Evolutionary conservation across 2,888 invertebrate genomes (phyloP).

Genomic region (Volucella inanis): DNA sequence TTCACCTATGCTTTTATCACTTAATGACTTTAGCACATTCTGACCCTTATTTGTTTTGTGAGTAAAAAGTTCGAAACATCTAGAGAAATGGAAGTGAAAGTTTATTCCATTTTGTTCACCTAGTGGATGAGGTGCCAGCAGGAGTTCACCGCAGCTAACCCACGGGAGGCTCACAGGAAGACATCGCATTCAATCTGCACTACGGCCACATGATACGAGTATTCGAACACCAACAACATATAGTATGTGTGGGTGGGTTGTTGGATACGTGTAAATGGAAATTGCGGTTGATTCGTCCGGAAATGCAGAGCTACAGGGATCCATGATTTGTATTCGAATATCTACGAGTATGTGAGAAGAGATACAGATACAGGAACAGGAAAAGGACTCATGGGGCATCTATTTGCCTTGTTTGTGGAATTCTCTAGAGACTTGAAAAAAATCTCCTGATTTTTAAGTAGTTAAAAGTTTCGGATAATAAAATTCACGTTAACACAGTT

Average conservation of each 20-base stretch:
- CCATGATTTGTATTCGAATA: constrained; percentile 3
- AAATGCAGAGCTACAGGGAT: constrained; percentile 33
- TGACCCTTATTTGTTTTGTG: constrained; percentile 69
- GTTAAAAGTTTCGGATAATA: constrained; percentile 17
- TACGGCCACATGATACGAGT: constrained; percentile 52
- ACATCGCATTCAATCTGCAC: constrained; percentile 63
- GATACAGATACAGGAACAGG: background rate
- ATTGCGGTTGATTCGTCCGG: constrained; percentile 46
- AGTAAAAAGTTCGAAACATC: constrained; percentile 40
- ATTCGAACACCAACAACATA: background rate
- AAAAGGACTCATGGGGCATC: constrained; percentile 13
- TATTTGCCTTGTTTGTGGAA: constrained; percentile 12
- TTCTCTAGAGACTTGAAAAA: constrained; percentile 13
- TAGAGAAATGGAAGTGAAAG: constrained; percentile 5
- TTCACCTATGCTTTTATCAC: constrained; percentile 69
- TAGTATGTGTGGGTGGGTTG: constrained; percentile 31
- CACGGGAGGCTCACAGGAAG: constrained; percentile 53
- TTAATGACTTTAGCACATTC: constrained; percentile 62
- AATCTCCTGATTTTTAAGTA: background rate
- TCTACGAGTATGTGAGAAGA: no score
- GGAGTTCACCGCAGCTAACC: constrained; percentile 52
- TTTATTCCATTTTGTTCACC: constrained; percentile 25
- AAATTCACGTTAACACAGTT: constrained; percentile 25
- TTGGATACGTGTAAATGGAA: constrained; percentile 44
- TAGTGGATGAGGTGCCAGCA: constrained; percentile 31